Evolutionary conservation across 2,797 vertebrate genomes (phyloP).

Genomic region (Hapalemur alaotrensis): DNA sequence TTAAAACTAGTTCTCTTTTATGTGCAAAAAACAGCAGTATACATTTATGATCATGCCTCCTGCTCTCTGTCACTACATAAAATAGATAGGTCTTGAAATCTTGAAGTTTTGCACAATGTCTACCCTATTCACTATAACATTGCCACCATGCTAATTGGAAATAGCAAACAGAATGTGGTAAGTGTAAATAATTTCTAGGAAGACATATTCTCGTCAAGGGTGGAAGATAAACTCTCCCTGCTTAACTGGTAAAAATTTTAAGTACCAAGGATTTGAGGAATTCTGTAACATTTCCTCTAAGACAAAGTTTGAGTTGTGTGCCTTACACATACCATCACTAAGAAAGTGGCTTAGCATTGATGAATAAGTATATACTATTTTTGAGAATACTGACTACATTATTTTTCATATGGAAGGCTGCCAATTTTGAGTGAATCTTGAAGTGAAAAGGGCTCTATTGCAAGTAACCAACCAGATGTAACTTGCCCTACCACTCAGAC

Average conservation of each 20-base stretch:
- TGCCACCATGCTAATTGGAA: neutral
- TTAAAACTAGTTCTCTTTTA: neutral
- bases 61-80: neutral
- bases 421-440: neutral
- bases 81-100: neutral
- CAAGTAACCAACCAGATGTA: neutral
- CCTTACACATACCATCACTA: neutral
- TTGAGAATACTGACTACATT: neutral
- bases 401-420: neutral
- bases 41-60: neutral
- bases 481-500: neutral
- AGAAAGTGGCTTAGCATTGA: neutral
- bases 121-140: neutral
- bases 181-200: neutral
- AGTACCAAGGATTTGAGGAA: neutral
- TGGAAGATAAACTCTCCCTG: neutral
- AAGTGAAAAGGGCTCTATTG: neutral
- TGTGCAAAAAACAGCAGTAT: neutral
- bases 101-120: neutral
- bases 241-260: neutral
- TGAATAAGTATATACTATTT: rapidly evolving
- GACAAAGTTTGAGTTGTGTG: neutral
- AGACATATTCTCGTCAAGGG: neutral
- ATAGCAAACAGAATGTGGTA: neutral
- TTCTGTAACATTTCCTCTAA: neutral